Conservation (phyloP, 2,888 invertebrate genomes). For the Bombylius major region DNA sequence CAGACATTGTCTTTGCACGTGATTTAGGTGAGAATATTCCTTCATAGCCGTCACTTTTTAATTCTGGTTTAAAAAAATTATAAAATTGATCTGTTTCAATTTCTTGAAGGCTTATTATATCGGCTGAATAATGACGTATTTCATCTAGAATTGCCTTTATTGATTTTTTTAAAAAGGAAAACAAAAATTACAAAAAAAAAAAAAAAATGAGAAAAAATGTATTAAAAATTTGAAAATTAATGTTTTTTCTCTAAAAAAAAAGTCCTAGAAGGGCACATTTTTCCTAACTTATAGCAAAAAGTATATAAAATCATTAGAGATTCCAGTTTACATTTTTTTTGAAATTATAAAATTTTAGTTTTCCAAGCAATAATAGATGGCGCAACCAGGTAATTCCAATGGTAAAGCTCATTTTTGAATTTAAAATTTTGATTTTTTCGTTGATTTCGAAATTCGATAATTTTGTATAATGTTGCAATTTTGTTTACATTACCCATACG, state of each 20-base stretch:
- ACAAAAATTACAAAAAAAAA: neutral
- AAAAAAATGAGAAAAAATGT: neutral
- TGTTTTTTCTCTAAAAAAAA: neutral
- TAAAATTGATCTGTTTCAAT: constrained; percentile 99
- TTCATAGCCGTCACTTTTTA: constrained; percentile 81
- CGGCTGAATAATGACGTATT: constrained; percentile 90
- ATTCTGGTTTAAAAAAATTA: constrained; percentile 88
- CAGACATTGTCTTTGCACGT: constrained; percentile 95
- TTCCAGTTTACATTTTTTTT: too few relatives aligned
- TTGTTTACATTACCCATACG: too few relatives aligned
- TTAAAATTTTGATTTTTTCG: too few relatives aligned
- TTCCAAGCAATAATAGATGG: too few relatives aligned
- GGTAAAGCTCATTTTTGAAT: too few relatives aligned
- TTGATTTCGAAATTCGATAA: too few relatives aligned
- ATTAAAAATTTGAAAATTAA: too few relatives aligned
- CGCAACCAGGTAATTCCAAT: too few relatives aligned
- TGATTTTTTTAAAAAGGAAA: neutral
- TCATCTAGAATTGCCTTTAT: constrained; percentile 73
- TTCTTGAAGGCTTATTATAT: constrained; percentile 93
- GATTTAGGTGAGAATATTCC: constrained; percentile 98
- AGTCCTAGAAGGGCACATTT: neutral
- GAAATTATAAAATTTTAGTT: too few relatives aligned
- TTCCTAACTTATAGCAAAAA: too few relatives aligned
- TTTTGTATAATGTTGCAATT: too few relatives aligned
- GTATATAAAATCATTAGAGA: too few relatives aligned